These are phyloP conservation scores for Bubo bubo DNA, from an alignment of 2,113 vertebrate genomes.

Conservation along the genomic window DNA sequence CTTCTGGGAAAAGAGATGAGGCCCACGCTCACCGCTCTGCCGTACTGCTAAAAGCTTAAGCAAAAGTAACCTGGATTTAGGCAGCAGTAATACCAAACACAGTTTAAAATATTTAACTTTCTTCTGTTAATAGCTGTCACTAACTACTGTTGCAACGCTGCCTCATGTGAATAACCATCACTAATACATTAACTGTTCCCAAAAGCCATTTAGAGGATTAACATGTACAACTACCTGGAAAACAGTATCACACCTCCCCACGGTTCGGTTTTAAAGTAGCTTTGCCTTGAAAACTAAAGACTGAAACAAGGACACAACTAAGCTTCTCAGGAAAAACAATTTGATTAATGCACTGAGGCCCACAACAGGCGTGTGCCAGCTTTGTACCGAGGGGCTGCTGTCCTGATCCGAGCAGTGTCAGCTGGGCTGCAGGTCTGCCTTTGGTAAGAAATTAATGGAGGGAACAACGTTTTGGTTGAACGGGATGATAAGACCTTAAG, in stretches of 20 bases:
- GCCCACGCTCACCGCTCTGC: background rate
- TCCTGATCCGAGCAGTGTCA: background rate
- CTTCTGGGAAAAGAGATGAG: background rate
- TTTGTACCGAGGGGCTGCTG: background rate
- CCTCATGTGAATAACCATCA: background rate
- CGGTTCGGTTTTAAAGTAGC: background rate
- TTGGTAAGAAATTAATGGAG: background rate
- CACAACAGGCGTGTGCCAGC: background rate
- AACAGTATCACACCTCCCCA: background rate
- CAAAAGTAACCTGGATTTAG: background rate
- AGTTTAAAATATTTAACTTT: background rate
- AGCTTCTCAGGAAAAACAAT: background rate
- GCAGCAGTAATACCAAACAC: background rate
- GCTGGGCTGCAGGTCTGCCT: background rate
- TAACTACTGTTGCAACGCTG: background rate
- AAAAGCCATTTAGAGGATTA: background rate
- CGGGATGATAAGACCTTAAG: background rate
- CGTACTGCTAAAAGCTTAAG: background rate
- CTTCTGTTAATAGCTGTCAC: background rate
- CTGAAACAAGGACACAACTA: constrained; percentile 1
- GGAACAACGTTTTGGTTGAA: background rate
- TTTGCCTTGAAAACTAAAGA: background rate
- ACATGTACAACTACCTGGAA: background rate
- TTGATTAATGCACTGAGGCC: constrained; percentile 24
- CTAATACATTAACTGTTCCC: background rate